Conservation (phyloP, 2,888 invertebrate species). For the Mactromeris polynyma region DNA sequence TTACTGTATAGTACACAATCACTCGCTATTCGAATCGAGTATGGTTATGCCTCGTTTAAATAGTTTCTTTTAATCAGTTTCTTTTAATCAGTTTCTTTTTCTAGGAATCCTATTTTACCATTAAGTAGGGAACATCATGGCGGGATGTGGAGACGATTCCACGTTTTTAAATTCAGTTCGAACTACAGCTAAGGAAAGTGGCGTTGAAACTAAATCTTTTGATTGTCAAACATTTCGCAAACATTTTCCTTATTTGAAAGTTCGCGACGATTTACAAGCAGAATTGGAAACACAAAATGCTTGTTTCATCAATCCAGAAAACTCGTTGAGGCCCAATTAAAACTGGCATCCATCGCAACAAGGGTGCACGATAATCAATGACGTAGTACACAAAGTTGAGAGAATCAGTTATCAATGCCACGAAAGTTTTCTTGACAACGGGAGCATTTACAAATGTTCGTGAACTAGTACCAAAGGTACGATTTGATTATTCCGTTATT, state of each 20-base stretch:
- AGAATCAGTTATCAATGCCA: conserved; percentile 38
- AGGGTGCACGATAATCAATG: conserved; percentile 69
- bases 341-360: conserved; percentile 58
- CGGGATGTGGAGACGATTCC: conserved; percentile 25
- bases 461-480: conserved; percentile 52
- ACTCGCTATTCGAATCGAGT: too few relatives aligned
- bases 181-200: not conserved
- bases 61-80: too few relatives aligned
- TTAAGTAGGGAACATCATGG: conserved; percentile 65
- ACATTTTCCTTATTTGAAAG: conserved; percentile 61
- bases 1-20: too few relatives aligned
- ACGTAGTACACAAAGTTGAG: conserved; percentile 61
- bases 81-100: too few relatives aligned
- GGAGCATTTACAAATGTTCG: conserved; percentile 69
- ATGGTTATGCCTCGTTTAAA: too few relatives aligned
- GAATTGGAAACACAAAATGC: conserved; percentile 49
- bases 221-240: conserved; percentile 9
- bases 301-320: conserved; percentile 72
- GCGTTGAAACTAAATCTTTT: not conserved
- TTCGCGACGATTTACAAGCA: conserved; percentile 41
- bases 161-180: not conserved
- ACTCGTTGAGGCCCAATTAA: conserved; percentile 65
- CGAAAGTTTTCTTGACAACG: conserved; percentile 69
- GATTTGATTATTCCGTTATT: conserved; percentile 44
- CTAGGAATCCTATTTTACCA: conserved; percentile 52